phyloP scores from a whole-genome alignment of 2,113 vertebrate species.

The Crotalus tigris region DNA sequence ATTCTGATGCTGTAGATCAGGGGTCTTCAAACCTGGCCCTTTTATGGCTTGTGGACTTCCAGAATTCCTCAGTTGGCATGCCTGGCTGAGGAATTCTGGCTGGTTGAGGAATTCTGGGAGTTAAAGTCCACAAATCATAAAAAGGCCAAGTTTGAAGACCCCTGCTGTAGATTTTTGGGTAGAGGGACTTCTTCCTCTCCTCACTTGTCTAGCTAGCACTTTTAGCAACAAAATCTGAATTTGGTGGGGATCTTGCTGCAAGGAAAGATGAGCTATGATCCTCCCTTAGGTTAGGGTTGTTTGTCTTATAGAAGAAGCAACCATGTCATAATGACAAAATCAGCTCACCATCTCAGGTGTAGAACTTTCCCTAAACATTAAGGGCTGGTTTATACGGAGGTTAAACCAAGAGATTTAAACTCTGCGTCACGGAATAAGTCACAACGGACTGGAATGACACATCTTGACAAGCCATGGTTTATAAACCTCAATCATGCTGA shows the following conservation, averaged over 20 bases:
- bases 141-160: too few relatives aligned
- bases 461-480: background rate
- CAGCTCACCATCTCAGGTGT: too few relatives aligned
- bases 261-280: background rate
- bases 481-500: background rate
- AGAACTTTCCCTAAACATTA: too few relatives aligned
- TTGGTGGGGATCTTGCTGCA: background rate
- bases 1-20: background rate
- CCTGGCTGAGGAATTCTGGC: too few relatives aligned
- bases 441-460: background rate
- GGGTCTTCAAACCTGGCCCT: too few relatives aligned
- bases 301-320: too few relatives aligned
- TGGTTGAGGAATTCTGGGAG: too few relatives aligned
- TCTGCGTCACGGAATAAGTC: background rate
- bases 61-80: too few relatives aligned
- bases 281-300: too few relatives aligned
- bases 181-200: background rate
- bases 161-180: background rate
- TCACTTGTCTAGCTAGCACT: background rate
- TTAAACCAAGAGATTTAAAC: background rate
- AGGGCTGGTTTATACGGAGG: background rate
- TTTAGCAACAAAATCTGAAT: background rate
- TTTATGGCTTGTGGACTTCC: too few relatives aligned
- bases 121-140: too few relatives aligned
- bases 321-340: background rate